Percentiles rank a stretch among this genome's conserved stretches.
Evolutionary conservation across 2,888 invertebrate genomes (phyloP).

Genomic region (Synergus japonicus): DNA sequence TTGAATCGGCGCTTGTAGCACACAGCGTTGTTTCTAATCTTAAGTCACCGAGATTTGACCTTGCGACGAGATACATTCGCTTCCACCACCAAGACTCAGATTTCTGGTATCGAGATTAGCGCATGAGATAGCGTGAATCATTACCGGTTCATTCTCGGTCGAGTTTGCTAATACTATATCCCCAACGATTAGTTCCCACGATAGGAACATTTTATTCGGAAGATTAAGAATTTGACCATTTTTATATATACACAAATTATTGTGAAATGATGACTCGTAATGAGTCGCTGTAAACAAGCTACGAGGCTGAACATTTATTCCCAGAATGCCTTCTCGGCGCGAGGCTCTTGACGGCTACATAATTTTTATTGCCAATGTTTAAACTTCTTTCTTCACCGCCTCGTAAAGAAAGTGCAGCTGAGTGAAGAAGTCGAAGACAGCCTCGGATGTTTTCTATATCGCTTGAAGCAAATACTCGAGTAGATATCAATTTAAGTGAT

Average conservation of each 20-base stretch:
- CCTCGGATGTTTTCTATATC: too few species aligned
- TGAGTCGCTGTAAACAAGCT: constrained; percentile 16
- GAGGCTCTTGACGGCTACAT: constrained; percentile 5
- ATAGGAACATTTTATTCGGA: constrained; percentile 19
- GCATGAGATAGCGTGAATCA: constrained; percentile 26
- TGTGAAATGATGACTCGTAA: constrained; percentile 27
- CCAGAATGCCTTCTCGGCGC: constrained; percentile 17
- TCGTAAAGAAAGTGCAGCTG: too few species aligned
- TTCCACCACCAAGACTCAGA: neutral
- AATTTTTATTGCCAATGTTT: constrained; percentile 14
- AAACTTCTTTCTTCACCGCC: too few species aligned
- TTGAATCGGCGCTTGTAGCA: constrained; percentile 17
- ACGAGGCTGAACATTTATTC: constrained; percentile 6
- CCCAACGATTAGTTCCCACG: constrained; percentile 26
- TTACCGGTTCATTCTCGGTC: constrained; percentile 26
- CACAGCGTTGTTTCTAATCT: neutral
- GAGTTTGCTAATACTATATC: constrained; percentile 15
- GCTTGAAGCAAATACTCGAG: too few species aligned
- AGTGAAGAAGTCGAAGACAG: too few species aligned
- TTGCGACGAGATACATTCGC: constrained; percentile 4
- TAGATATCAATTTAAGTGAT: too few species aligned
- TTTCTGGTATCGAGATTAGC: constrained; percentile 31
- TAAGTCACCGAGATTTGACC: constrained; percentile 5
- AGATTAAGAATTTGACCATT: constrained; percentile 4
- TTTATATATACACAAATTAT: constrained; percentile 15